These are phyloP conservation scores for Spodoptera frugiperda DNA, from an alignment of 1,140 invertebrate genomes.

Conservation along the genomic window DNA sequence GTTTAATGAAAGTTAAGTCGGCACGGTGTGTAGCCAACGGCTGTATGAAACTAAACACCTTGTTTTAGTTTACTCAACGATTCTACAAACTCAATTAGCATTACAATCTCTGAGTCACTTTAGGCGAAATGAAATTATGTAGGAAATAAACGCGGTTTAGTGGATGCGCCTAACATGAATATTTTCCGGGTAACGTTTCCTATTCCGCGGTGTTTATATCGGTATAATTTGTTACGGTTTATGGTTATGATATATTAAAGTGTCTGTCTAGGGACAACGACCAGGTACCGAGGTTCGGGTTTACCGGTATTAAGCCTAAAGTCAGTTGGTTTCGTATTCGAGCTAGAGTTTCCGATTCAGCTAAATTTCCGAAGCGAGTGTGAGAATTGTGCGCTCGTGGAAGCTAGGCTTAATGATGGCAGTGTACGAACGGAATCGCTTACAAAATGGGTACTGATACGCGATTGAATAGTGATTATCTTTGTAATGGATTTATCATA, in stretches of 20 bases:
- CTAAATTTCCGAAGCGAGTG: neutral
- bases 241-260: constrained; percentile 35
- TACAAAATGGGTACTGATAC: neutral
- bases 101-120: constrained; percentile 66
- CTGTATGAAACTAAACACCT: constrained; percentile 73
- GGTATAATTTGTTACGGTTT: constrained; percentile 29
- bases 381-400: neutral
- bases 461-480: too few species aligned
- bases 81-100: constrained; percentile 75
- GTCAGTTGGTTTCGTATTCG: neutral
- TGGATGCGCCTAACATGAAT: constrained; percentile 30
- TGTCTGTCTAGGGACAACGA: constrained; percentile 4
- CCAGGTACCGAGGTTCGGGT: neutral
- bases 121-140: constrained; percentile 57
- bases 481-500: too few species aligned
- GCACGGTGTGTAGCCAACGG: constrained; percentile 65
- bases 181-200: constrained; percentile 36
- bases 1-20: constrained; percentile 67
- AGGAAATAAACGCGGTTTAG: constrained; percentile 43
- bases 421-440: neutral
- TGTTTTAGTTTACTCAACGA: constrained; percentile 71
- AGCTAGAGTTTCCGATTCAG: neutral
- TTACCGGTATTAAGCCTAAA: neutral
- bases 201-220: constrained; percentile 31
- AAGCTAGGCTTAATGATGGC: neutral